Conservation (phyloP, 2,888 invertebrate species). For the Eupeodes latifasciatus region DNA sequence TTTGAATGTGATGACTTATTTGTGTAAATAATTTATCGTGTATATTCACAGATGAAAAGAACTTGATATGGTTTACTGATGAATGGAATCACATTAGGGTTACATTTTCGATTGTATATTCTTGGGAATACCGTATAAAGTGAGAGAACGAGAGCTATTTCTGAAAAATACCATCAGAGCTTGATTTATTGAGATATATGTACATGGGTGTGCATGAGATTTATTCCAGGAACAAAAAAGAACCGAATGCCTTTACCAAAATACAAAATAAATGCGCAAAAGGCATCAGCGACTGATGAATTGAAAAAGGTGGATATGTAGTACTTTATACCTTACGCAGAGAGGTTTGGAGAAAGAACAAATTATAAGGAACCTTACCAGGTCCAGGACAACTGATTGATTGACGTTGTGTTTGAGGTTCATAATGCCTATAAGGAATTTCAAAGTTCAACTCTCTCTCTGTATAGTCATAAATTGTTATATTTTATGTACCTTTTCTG, state of each 20-base stretch:
- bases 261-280: neutral
- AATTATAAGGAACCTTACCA: neutral
- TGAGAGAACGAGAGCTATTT: constrained; percentile 18
- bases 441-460: neutral
- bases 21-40: constrained; percentile 70
- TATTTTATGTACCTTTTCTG: neutral
- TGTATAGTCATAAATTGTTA: constrained; percentile 15
- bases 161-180: constrained; percentile 23
- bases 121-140: neutral
- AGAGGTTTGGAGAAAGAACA: neutral
- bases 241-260: constrained; percentile 4
- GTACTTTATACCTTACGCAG: neutral
- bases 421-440: constrained; percentile 12
- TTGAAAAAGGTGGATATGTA: constrained; percentile 37
- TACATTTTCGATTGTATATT: constrained; percentile 3
- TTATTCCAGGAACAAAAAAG: constrained; percentile 19
- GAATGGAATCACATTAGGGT: constrained; percentile 64
- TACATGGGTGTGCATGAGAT: constrained; percentile 26
- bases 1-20: constrained; percentile 65
- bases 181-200: constrained; percentile 60
- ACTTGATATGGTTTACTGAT: constrained; percentile 54
- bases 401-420: constrained; percentile 32
- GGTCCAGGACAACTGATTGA: constrained; percentile 3
- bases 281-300: constrained; percentile 32
- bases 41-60: constrained; percentile 62